Conservation (phyloP, 2,113 vertebrate genomes). For the Larimichthys crocea region DNA sequence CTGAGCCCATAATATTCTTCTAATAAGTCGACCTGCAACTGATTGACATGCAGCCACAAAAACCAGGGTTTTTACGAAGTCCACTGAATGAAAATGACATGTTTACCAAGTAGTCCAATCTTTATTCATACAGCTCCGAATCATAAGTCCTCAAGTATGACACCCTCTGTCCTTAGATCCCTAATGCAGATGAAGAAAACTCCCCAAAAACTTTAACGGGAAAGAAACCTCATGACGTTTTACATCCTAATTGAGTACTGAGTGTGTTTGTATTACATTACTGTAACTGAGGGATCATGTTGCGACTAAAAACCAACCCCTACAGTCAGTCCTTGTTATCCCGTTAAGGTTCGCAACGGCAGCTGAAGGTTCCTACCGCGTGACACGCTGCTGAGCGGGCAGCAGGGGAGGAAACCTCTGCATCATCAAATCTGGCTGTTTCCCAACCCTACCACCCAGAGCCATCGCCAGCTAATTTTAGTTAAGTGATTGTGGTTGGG, state of each 20-base stretch:
- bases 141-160: no score
- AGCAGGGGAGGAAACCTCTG: slow-evolving; percentile 44
- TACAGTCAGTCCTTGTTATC: neutral
- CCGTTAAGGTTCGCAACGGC: slow-evolving; percentile 4
- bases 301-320: neutral
- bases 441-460: neutral
- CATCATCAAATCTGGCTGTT: slow-evolving; percentile 52
- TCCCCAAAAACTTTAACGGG: no score
- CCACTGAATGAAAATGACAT: neutral
- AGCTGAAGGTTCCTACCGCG: slow-evolving; percentile 42
- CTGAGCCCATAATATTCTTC: no score
- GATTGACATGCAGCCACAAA: neutral
- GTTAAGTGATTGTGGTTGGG: slow-evolving; percentile 66
- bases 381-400: slow-evolving; percentile 33
- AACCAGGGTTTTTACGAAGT: neutral
- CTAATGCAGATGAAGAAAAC: no score
- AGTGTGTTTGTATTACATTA: neutral
- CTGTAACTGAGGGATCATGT: neutral
- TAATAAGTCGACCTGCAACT: no score
- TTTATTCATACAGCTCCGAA: no score
- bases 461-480: slow-evolving; percentile 72
- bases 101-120: no score
- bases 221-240: no score
- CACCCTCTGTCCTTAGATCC: no score
- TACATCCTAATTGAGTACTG: no score